Evolutionary conservation across 2,113 vertebrate genomes (phyloP).

Genomic region (Daphoenositta chrysoptera): DNA sequence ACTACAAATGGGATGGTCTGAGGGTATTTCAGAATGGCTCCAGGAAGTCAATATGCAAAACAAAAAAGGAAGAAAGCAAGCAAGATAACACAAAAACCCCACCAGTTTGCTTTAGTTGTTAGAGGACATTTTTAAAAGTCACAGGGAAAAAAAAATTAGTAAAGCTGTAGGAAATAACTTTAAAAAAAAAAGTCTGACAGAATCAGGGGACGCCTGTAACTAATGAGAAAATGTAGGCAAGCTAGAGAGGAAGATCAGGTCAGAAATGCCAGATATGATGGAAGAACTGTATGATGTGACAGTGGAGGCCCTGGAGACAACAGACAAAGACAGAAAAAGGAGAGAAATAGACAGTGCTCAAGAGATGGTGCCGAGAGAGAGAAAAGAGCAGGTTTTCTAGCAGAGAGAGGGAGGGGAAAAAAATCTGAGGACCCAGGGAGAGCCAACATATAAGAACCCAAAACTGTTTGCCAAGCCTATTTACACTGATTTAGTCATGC

Average conservation of each 20-base stretch:
- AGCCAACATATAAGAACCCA: slow-evolving; percentile 52
- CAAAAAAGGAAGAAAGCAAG: neutral
- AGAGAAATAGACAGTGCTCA: slow-evolving; percentile 41
- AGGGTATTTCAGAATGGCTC: slow-evolving; percentile 18
- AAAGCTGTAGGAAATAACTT: slow-evolving; percentile 17
- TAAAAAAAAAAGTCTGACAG: neutral
- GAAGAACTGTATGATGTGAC: slow-evolving; percentile 69
- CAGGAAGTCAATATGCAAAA: slow-evolving; percentile 34
- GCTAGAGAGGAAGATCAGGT: slow-evolving; percentile 37
- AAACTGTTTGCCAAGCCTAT: slow-evolving; percentile 67
- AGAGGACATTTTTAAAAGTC: slow-evolving; percentile 16
- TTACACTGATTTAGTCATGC: slow-evolving; percentile 60
- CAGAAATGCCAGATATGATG: slow-evolving; percentile 64
- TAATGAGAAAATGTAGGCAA: slow-evolving; percentile 46
- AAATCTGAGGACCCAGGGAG: slow-evolving; percentile 11
- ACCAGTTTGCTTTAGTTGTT: neutral
- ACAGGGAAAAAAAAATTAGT: neutral
- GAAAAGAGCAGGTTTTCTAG: slow-evolving; percentile 35
- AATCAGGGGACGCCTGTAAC: slow-evolving; percentile 45
- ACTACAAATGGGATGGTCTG: neutral
- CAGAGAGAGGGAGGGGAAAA: neutral
- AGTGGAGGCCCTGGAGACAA: slow-evolving; percentile 50
- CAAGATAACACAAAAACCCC: neutral
- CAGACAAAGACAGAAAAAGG: slow-evolving; percentile 56
- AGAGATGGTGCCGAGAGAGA: slow-evolving; percentile 52